Conservation (phyloP, 2,113 vertebrate species). For the Percopsis transmontana region DNA sequence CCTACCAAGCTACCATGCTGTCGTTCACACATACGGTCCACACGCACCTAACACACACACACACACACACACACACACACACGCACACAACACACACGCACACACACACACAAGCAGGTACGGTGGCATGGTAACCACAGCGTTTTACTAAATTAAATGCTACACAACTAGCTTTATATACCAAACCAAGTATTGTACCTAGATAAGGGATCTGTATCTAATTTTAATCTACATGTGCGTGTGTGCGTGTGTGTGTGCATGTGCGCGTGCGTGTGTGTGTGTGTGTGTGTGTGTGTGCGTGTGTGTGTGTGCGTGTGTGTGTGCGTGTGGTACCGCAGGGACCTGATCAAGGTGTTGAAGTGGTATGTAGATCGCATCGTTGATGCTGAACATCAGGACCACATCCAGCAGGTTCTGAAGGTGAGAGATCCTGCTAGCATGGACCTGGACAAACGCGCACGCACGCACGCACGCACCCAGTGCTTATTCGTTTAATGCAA, state of each 20-base stretch:
- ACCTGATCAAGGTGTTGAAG: constrained; percentile 97
- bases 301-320: constrained; percentile 19
- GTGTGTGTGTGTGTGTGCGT: constrained; percentile 22
- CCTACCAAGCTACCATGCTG: constrained; percentile 23
- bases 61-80: background rate
- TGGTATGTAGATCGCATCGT: constrained; percentile 98
- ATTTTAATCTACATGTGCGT: background rate
- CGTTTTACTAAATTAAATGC: too few relatives aligned
- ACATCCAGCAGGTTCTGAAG: constrained; percentile 97
- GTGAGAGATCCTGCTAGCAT: constrained; percentile 68
- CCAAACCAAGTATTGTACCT: too few relatives aligned
- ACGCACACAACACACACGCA: background rate
- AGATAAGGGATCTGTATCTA: too few relatives aligned
- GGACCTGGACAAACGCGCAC: background rate
- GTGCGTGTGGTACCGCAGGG: constrained; percentile 73
- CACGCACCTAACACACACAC: constrained; percentile 2
- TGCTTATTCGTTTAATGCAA: too few relatives aligned
- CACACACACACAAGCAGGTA: background rate
- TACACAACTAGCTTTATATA: background rate
- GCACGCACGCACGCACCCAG: background rate
- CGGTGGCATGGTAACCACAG: too few relatives aligned
- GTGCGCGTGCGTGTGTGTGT: constrained; percentile 8
- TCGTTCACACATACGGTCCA: background rate
- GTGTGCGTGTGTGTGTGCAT: background rate
- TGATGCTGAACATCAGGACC: constrained; percentile 93